Conservation (phyloP, 37 sponge, comb jelly and placozoan genomes). For the Mnemiopsis leidyi region DNA sequence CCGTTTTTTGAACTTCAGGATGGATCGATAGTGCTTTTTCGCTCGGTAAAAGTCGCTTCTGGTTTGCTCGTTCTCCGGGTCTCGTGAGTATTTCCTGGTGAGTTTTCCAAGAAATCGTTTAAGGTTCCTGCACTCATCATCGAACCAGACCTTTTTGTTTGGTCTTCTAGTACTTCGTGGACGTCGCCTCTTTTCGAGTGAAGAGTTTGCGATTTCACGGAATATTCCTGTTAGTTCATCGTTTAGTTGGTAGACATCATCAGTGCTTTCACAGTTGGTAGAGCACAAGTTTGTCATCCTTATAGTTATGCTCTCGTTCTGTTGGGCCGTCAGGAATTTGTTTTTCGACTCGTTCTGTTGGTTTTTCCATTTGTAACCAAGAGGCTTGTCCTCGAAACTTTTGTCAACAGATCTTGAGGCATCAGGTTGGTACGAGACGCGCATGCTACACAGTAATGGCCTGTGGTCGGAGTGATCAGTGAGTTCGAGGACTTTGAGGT, state of each 20-base stretch:
- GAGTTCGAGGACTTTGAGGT: neutral
- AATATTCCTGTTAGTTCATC: neutral
- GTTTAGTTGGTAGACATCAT: neutral
- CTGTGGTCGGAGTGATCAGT: neutral
- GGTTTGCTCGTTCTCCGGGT: neutral
- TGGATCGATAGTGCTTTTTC: neutral
- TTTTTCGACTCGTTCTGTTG: neutral
- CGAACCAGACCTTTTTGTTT: neutral
- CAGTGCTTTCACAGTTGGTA: neutral
- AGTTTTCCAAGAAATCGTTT: neutral
- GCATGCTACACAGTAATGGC: neutral
- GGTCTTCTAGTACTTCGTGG: neutral
- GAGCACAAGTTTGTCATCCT: neutral
- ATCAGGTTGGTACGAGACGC: neutral
- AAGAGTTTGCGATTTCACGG: neutral
- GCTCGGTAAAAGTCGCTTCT: neutral
- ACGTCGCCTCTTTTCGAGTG: neutral
- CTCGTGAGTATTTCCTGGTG: neutral
- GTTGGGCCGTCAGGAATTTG: neutral
- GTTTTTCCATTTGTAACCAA: neutral
- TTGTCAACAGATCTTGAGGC: neutral
- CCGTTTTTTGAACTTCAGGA: neutral
- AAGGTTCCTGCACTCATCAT: neutral
- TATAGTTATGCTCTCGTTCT: neutral
- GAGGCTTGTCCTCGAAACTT: neutral